Base-by-base conservation (phyloP, 2,113 vertebrate species). In the Lagenorhynchus albirostris region DNA sequence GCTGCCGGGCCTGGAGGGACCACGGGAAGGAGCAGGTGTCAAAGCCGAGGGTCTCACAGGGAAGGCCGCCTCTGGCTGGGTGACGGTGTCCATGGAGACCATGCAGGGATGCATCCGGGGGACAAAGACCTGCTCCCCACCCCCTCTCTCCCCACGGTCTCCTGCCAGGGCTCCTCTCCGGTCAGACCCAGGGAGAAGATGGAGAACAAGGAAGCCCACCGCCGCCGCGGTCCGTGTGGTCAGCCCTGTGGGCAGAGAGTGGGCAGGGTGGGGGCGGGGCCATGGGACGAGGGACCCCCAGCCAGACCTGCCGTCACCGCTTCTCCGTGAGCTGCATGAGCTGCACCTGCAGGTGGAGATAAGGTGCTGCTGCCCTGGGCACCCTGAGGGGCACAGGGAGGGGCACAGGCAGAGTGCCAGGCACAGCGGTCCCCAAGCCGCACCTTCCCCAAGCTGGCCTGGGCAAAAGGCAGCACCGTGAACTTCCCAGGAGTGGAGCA, bases 191-290 rank as follows among this genome's bases (percentile, higher is more conserved):
- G 11, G 2, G 53, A n/a, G 20, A 25, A 26, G 33, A 5, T 0
- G 0, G 44, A 29, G 44, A 25, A 15, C 63, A 15, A 4, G 10
- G 2, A 62, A 23, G 55, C 26, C 7, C 23, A 0, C 0, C 4
- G 23, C 20, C 3, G 5, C 8, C 1, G 10, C 6, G 0, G 44
- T 3, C 29, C 33, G 0, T 0, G 11, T 0, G 10, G 53, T 4
- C 15, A 26, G 53, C 31, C 15, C 26, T 6, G 2, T 2, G 11
- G 58, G 67, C 41, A 14, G 21, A 13, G 6, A 5, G 29, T 4
- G 0, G 25, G 15, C 0, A 1, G 38, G 21, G 29, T 10, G 8
- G 21, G 17, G 18, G 1, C 0, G 4, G 6, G 0, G 3, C 36
- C 0, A 3, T 1, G 29, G 62, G 44, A 3, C 13, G 1, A 58